These are phyloP conservation scores for Ardeotis arabs DNA, from an alignment of 2,113 vertebrate genomes.

Conservation along the genomic window DNA sequence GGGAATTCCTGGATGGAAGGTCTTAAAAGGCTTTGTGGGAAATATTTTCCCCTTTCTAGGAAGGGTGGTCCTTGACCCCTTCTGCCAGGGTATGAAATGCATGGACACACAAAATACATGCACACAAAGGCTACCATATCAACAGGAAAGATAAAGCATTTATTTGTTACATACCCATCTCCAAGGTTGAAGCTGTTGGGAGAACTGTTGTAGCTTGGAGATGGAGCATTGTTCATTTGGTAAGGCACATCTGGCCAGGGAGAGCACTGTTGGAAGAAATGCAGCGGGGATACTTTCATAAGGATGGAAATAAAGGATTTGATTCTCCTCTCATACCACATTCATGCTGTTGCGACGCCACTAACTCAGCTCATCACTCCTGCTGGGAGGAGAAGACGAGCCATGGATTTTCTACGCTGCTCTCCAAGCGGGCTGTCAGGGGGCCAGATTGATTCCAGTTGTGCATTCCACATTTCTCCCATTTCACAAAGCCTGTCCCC, in stretches of 20 bases:
- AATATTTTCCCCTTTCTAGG: neutral
- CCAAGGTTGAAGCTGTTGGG: constrained; percentile 84
- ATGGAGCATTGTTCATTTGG: constrained; percentile 83
- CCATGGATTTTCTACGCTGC: constrained; percentile 37
- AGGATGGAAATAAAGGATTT: constrained; percentile 26
- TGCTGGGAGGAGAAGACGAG: constrained; percentile 41
- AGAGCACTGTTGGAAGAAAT: constrained; percentile 81
- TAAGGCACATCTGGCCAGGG: constrained; percentile 89
- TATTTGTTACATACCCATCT: constrained; percentile 83
- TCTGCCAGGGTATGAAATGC: neutral
- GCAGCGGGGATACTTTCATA: constrained; percentile 45
- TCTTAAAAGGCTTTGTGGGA: neutral
- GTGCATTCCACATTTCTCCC: constrained; percentile 60
- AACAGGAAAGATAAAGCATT: constrained; percentile 5
- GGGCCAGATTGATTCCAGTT: constrained; percentile 63
- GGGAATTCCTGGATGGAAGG: neutral
- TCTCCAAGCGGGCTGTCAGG: constrained; percentile 24
- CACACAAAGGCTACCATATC: neutral
- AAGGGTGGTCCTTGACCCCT: neutral
- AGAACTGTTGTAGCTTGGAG: constrained; percentile 87
- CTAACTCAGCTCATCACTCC: constrained; percentile 46
- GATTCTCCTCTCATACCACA: constrained; percentile 45
- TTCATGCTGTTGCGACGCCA: constrained; percentile 62
- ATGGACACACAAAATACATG: neutral
- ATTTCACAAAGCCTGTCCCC: constrained; percentile 68